phyloP scores from a whole-genome alignment of 2,113 vertebrate species.

The Plecturocebus donacophilus region DNA sequence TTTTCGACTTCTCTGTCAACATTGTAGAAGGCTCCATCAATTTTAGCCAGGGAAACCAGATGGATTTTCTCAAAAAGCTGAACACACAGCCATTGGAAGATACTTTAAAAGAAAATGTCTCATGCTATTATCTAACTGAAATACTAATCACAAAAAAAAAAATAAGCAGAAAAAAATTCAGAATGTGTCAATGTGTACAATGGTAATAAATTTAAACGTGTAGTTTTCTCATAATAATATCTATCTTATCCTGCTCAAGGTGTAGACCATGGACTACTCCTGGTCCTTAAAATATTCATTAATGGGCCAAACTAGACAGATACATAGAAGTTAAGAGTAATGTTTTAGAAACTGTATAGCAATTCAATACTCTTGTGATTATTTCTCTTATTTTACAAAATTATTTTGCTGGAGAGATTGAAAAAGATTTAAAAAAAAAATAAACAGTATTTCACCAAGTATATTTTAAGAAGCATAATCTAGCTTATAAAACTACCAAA shows the following conservation, averaged over 20 bases:
- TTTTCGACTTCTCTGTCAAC: not conserved
- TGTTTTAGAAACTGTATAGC: not conserved
- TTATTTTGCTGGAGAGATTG: not conserved
- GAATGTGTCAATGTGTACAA: not conserved
- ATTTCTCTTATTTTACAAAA: not conserved
- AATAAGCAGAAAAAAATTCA: not conserved
- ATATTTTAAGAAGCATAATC: not conserved
- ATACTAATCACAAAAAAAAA: not conserved
- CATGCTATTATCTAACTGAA: not conserved
- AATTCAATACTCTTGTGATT: not conserved
- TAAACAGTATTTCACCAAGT: not conserved
- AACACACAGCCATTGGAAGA: not conserved
- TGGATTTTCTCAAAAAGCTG: not conserved
- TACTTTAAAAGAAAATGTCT: not conserved
- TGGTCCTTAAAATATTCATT: not conserved
- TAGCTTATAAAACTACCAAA: not conserved
- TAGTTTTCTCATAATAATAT: not conserved
- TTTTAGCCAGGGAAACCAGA: not conserved
- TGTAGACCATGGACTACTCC: not conserved
- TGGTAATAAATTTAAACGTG: not conserved
- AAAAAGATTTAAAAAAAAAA: not conserved
- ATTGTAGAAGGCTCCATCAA: not conserved
- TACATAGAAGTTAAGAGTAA: not conserved
- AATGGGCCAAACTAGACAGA: not conserved
- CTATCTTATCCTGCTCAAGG: not conserved